phyloP scores from a whole-genome alignment of 2,888 invertebrate species.

The Drosophila mayaguana region DNA sequence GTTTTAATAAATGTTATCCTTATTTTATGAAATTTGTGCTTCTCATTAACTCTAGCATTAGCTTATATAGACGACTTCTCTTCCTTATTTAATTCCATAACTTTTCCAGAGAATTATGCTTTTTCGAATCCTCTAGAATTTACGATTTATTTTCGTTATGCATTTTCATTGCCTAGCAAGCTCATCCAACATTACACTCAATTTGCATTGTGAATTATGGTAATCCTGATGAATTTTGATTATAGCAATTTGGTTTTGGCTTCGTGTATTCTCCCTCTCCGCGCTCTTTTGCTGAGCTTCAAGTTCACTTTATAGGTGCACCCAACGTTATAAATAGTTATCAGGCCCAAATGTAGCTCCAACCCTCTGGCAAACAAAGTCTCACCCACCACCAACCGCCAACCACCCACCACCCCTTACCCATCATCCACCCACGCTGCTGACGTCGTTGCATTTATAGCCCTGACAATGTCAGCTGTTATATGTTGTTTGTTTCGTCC shows the following conservation, averaged over 20 bases:
- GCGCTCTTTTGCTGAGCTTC: background rate
- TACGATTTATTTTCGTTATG: too few relatives aligned
- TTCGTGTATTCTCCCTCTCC: background rate
- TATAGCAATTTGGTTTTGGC: background rate
- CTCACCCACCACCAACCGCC: background rate
- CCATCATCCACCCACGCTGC: conserved; percentile 33
- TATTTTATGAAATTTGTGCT: too few relatives aligned
- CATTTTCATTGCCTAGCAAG: background rate
- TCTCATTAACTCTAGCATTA: too few relatives aligned
- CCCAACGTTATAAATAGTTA: conserved; percentile 4
- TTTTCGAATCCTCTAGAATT: too few relatives aligned
- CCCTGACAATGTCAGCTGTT: conserved; percentile 42
- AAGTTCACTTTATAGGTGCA: conserved; percentile 15
- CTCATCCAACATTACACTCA: background rate
- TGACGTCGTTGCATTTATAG: conserved; percentile 62
- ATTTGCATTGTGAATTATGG: conserved; percentile 1
- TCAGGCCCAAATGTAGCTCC: background rate
- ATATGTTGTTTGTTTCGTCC: conserved; percentile 34
- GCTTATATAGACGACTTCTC: too few relatives aligned
- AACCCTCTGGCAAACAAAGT: background rate
- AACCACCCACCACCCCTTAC: background rate
- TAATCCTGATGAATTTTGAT: background rate
- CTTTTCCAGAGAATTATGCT: too few relatives aligned
- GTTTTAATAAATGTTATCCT: background rate
- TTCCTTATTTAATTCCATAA: too few relatives aligned